A percentile compares a stretch with the other conserved stretches of the same genome.
phyloP scores from a whole-genome alignment of 2,113 vertebrate species.

The Andinoacara biseriatus region DNA sequence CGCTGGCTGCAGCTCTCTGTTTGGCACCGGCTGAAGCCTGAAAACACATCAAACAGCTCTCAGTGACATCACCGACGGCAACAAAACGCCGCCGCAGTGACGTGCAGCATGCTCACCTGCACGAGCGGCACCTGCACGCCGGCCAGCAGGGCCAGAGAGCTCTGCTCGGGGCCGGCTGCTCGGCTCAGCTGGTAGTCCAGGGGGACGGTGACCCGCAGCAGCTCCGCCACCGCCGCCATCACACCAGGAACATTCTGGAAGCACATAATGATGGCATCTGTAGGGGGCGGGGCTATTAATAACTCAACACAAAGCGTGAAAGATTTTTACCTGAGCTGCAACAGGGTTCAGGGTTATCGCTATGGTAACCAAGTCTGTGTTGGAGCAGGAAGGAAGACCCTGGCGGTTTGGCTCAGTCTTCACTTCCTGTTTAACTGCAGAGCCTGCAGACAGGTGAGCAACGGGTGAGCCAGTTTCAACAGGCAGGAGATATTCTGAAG shows the following conservation, averaged over 20 bases:
- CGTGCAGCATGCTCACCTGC: slow-evolving; percentile 14
- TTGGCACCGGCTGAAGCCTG: slow-evolving; percentile 30
- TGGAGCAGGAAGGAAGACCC: slow-evolving; percentile 85
- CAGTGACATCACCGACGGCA: background rate
- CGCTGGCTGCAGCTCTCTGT: background rate
- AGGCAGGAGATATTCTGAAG: background rate
- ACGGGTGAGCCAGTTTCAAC: background rate
- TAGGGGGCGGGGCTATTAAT: background rate
- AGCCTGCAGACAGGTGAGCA: slow-evolving; percentile 72
- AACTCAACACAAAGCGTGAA: background rate
- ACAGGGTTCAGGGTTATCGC: slow-evolving; percentile 92
- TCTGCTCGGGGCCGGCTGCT: slow-evolving; percentile 46
- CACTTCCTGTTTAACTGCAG: slow-evolving; percentile 87
- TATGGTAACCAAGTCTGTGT: slow-evolving; percentile 91
- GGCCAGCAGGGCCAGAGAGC: slow-evolving; percentile 78
- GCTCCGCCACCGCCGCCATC: slow-evolving; percentile 88
- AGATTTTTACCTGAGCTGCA: slow-evolving; percentile 87
- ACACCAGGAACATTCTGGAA: slow-evolving; percentile 88
- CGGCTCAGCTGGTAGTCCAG: slow-evolving; percentile 86
- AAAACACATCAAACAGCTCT: background rate
- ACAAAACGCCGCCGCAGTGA: background rate
- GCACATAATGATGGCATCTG: background rate
- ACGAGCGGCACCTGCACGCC: slow-evolving; percentile 75
- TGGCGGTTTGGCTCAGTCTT: slow-evolving; percentile 88
- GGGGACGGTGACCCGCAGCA: slow-evolving; percentile 88